These are phyloP conservation scores for Eospalax fontanierii DNA, from an alignment of 2,797 vertebrate genomes.

Conservation along the genomic window DNA sequence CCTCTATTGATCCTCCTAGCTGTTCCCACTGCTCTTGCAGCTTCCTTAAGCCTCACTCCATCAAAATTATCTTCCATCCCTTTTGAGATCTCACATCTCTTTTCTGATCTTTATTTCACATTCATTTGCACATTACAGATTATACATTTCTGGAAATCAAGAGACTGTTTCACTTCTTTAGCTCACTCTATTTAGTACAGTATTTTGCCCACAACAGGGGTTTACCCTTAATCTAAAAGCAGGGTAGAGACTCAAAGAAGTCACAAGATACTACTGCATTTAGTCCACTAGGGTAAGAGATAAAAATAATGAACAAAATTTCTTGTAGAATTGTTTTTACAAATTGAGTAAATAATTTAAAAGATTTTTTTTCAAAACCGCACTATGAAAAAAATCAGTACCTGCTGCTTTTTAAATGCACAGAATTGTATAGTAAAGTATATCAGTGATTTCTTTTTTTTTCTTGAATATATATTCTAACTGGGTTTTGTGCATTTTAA, in stretches of 20 bases:
- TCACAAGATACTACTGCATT: conserved; percentile 22
- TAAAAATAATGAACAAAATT: neutral
- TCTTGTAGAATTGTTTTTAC: neutral
- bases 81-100: conserved; percentile 50
- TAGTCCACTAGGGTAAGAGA: neutral
- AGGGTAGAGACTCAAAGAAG: neutral
- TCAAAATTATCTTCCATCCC: conserved; percentile 18
- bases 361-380: conserved; percentile 8
- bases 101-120: conserved; percentile 25
- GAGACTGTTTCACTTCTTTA: conserved; percentile 5
- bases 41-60: neutral
- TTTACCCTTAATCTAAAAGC: conserved; percentile 1
- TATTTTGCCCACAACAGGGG: conserved; percentile 9
- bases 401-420: conserved; percentile 5
- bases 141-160: conserved; percentile 35
- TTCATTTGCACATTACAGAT: conserved; percentile 28
- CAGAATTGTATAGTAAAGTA: neutral
- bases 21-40: neutral
- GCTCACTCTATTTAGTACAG: conserved; percentile 5
- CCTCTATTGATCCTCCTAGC: conserved; percentile 4
- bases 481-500: neutral
- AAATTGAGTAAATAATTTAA: conserved; percentile 42
- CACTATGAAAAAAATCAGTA: conserved; percentile 62
- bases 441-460: neutral
- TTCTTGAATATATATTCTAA: neutral